These are phyloP conservation scores for Seriola rivoliana DNA, from an alignment of 2,113 vertebrate genomes.

Conservation along the genomic window DNA sequence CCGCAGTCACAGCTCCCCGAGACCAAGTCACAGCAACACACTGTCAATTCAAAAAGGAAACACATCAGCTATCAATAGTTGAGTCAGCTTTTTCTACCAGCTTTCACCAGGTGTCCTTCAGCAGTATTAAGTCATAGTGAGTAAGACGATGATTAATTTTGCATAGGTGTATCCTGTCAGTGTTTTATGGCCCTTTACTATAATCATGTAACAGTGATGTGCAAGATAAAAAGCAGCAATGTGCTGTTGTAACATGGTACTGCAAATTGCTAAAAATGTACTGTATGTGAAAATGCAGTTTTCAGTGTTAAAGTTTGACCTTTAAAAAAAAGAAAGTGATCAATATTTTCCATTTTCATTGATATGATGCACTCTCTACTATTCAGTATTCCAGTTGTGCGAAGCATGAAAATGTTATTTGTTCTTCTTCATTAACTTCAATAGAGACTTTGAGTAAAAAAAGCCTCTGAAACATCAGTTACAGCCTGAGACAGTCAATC, in stretches of 20 bases:
- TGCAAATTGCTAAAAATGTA: no score
- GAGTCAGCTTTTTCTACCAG: not conserved
- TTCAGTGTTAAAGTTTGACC: no score
- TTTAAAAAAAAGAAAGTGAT: no score
- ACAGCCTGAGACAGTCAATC: no score
- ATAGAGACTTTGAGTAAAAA: no score
- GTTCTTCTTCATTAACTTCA: not conserved
- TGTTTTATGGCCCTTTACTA: not conserved
- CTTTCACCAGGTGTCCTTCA: not conserved
- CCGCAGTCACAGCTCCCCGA: constrained; percentile 24
- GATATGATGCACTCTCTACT: no score
- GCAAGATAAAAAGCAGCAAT: not conserved
- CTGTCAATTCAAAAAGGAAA: not conserved
- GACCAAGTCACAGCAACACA: not conserved
- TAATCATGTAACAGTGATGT: not conserved
- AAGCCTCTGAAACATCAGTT: no score
- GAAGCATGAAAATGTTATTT: no score
- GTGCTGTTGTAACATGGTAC: not conserved
- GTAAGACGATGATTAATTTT: not conserved
- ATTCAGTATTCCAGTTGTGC: no score
- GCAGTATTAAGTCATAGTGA: not conserved
- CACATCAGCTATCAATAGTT: not conserved
- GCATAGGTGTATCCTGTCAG: no score
- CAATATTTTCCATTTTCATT: no score
- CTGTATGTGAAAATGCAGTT: no score